Evolutionary conservation across 2,888 invertebrate genomes (phyloP), one percentile per base, ranked within the genome.

Genomic region (Philopedon plagiatum): DNA sequence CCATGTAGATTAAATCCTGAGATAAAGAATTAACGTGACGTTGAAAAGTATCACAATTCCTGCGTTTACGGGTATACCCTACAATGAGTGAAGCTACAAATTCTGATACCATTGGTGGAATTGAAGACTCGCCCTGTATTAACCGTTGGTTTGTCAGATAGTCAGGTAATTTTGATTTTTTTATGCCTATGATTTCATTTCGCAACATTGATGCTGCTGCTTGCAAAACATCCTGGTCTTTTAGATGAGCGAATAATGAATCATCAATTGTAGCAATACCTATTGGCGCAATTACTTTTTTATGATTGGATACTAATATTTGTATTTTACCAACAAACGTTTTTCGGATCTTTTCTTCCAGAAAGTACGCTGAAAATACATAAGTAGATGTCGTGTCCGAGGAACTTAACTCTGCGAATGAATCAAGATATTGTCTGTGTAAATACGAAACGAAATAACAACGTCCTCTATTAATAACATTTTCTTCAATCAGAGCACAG

Each of bases 221-320:
- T 71, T 74, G 62, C 19, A 74, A 62, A 51, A 41, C 54, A 32
- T 69, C 44, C 8, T 57, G 57, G 57, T 57, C 39, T 37, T 71
- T 66, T n/a, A 71, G 62, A 39, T 71, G 66, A 0, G 66, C 71
- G 62, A 71, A 71, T 56, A 71, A 56, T n/a, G 62, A 68, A 1
- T 56, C 66, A 56, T 71, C 66, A 62, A 67, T 62, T 3, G 37
- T 56, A 34, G 71, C 29, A 44, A 67, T 37, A 26, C 71, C 57
- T 57, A 32, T 71, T 3, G 71, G 71, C 3, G 71, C 71, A 67
- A 56, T 23, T 41, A 71, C 56, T 71, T 71, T 71, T 67, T 67
- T 62, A 44, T 60, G 44, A 21, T 62, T 62, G 0, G 62, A 68
- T 62, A 39, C 1, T 18, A 71, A 41, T 13, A 71, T 66, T 71